Percentiles rank a stretch among this genome's conserved stretches.
phyloP scores from a whole-genome alignment of 2,797 vertebrate genomes.

The Cryptoprocta ferox region DNA sequence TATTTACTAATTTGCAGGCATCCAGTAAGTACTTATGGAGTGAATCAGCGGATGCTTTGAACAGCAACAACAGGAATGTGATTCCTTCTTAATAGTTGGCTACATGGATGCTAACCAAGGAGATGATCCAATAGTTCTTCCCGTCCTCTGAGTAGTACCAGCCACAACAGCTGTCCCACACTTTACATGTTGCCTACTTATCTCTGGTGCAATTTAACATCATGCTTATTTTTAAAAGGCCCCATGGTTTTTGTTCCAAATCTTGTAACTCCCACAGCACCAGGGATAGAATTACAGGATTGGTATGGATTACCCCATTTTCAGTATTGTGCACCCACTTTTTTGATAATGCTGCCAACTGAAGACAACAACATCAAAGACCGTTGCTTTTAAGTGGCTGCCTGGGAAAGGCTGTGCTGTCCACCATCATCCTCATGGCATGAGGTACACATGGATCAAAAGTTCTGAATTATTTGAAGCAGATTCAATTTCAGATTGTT shows the following conservation, averaged over 20 bases:
- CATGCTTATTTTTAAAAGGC: background rate
- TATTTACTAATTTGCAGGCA: background rate
- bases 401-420: background rate
- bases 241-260: background rate
- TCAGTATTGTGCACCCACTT: background rate
- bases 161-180: background rate
- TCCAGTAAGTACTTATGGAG: background rate
- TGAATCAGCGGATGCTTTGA: conserved; percentile 13
- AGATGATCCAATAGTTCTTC: background rate
- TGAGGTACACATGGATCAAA: conserved; percentile 11
- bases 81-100: background rate
- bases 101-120: background rate
- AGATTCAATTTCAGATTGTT: conserved; percentile 11
- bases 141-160: background rate
- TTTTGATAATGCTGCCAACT: conserved; percentile 2
- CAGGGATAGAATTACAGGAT: background rate
- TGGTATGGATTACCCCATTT: background rate
- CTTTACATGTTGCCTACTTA: conserved; percentile 26
- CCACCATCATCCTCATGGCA: background rate
- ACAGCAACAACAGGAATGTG: background rate
- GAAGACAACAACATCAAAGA: conserved; percentile 13
- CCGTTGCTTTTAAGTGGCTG: background rate
- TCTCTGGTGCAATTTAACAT: conserved; percentile 39
- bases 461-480: conserved; percentile 2
- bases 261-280: conserved; percentile 13